Percentiles rank a stretch among this genome's conserved stretches.
phyloP scores from a whole-genome alignment of 2,797 vertebrate species.

The Tenualosa ilisha region DNA sequence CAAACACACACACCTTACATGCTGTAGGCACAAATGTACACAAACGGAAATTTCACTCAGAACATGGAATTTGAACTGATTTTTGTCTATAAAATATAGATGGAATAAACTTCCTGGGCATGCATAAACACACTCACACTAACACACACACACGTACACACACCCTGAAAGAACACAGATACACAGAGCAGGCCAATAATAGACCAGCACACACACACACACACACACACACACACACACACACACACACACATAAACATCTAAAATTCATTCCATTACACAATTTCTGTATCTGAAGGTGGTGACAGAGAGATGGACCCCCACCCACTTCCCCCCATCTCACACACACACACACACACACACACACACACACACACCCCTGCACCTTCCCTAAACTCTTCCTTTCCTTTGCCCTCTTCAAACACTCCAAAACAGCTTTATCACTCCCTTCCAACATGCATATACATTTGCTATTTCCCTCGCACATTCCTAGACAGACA shows the following conservation, averaged over 20 bases:
- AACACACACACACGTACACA: neutral
- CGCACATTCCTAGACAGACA: neutral
- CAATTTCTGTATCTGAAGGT: neutral
- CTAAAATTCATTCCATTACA: slow-evolving; percentile 6
- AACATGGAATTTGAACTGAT: neutral
- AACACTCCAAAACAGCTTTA: neutral
- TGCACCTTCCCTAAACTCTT: neutral
- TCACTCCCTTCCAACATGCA: neutral
- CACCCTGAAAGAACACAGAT: neutral
- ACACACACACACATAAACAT: neutral
- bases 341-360: neutral
- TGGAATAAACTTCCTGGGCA: neutral
- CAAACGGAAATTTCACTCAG: slow-evolving; percentile 8
- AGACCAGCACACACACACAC: neutral
- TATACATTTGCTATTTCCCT: neutral
- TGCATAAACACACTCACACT: neutral
- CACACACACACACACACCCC: neutral
- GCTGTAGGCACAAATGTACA: neutral
- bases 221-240: neutral
- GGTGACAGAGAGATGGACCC: neutral
- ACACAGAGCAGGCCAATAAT: neutral
- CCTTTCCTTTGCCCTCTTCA: neutral
- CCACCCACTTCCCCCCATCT: neutral
- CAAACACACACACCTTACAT: neutral
- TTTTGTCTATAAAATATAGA: neutral